Base-by-base conservation (phyloP, 2,797 vertebrate genomes). In the Taenioides sp. region DNA sequence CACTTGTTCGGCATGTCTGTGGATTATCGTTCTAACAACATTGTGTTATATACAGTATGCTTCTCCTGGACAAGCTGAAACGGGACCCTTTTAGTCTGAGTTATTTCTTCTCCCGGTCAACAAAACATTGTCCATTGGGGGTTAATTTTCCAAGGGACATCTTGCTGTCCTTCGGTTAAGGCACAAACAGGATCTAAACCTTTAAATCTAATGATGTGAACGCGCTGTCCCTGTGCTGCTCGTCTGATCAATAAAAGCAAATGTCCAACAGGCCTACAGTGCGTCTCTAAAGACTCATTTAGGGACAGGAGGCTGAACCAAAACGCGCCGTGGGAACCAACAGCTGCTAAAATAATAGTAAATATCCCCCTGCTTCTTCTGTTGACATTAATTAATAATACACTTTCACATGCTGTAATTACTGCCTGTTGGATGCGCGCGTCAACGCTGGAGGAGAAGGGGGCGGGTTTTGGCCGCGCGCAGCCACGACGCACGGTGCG, bases 381-480 rank as follows among this genome's bases (percentile, higher is more conserved):
- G 63, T 23, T 17, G 49, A 6, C 0, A 27, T 14, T 43, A 34
- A 49, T 78, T 69, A 65, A 50, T 67, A 54, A 75, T 65, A 59
- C 52, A 10, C 25, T 22, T 16, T 31, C 2, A 5, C 12, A 34
- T 40, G 43, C 43, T 47, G 3, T 74, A 67, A 75, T 74, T 49
- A n/a, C 28, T 75, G 74, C 40, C 63, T n/a, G 49, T 69, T 34
- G 74, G 34, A 31, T 43, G 0, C 72, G 80, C 72, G 81, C 72
- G 79, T 85, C 70, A 65, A 50, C 34, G 78, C 78, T 18, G 73
- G 67, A 6, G 6, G 2, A 67, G 49, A 59, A 76, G 47, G 90
- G 91, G 88, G 82, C 91, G 91, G 77, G 89, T 67, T 88, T 64
- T 65, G 66, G 79, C 58, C 57, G 74, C 73, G 82, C 71, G 74